phyloP scores from a whole-genome alignment of 2,888 invertebrate species.

The Formica aserva region DNA sequence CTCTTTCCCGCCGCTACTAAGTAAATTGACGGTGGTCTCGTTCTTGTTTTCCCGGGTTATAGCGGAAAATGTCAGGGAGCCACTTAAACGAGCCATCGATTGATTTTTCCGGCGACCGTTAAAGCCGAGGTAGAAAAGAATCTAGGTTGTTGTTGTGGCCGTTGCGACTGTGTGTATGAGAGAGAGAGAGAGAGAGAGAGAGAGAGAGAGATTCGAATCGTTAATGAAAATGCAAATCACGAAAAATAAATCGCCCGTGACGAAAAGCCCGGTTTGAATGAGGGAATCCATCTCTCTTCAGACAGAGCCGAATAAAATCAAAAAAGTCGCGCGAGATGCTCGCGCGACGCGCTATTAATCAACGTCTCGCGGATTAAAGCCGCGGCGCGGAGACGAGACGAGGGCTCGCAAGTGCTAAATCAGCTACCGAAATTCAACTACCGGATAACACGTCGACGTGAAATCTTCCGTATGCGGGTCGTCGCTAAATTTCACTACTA shows the following conservation, averaged over 20 bases:
- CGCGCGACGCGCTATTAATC: conserved; percentile 47
- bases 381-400: neutral
- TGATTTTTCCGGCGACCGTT: conserved; percentile 36
- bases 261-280: conserved; percentile 18
- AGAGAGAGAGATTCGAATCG: conserved; percentile 60
- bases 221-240: conserved; percentile 73
- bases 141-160: neutral
- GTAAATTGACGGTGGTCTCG: conserved; percentile 36
- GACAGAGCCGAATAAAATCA: conserved; percentile 16
- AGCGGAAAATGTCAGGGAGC: conserved; percentile 41
- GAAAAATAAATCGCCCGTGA: conserved; percentile 49
- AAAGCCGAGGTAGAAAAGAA: conserved; percentile 25
- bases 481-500: neutral
- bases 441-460: neutral
- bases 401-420: conserved; percentile 10
- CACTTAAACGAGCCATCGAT: conserved; percentile 42
- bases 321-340: neutral
- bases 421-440: conserved; percentile 32
- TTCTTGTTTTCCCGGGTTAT: conserved; percentile 41
- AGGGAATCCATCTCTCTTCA: conserved; percentile 27
- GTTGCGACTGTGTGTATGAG: neutral
- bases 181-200: conserved; percentile 1
- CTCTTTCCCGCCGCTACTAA: conserved; percentile 2
- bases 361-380: conserved; percentile 28
- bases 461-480: neutral